These are phyloP conservation scores for Mya arenaria DNA, from an alignment of 1,140 invertebrate species.

Conservation along the genomic window DNA sequence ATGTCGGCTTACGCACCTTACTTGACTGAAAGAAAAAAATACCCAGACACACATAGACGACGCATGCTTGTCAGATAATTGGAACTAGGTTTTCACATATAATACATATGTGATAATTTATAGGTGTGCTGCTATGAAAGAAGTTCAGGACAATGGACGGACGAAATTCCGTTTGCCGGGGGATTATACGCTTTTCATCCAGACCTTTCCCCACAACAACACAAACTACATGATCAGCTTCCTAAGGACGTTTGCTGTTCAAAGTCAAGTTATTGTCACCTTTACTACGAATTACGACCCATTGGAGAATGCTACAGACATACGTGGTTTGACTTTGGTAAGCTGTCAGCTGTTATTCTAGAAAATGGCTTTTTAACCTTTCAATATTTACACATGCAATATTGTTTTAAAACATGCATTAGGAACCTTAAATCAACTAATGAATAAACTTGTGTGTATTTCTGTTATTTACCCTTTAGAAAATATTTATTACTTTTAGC, in stretches of 20 bases:
- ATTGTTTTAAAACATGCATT: too few relatives aligned
- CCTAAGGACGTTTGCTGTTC: background rate
- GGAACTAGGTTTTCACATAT: too few relatives aligned
- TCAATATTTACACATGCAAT: too few relatives aligned
- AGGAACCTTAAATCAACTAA: too few relatives aligned
- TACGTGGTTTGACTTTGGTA: background rate
- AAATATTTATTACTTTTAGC: too few relatives aligned
- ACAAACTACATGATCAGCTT: background rate
- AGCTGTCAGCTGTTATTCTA: too few relatives aligned
- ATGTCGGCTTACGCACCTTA: background rate
- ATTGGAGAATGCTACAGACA: conserved; percentile 6
- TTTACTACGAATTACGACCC: conserved; percentile 23
- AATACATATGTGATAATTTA: background rate
- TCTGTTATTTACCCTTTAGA: too few relatives aligned
- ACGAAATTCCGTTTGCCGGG: conserved; percentile 4
- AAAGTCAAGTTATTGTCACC: background rate
- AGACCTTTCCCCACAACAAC: background rate
- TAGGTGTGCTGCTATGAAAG: conserved; percentile 17
- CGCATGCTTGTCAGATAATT: too few relatives aligned
- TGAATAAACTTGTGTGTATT: too few relatives aligned
- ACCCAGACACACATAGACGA: too few relatives aligned
- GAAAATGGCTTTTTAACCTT: too few relatives aligned
- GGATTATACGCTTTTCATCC: conserved; percentile 25
- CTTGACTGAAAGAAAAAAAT: background rate
- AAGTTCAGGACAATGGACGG: background rate